Conservation (phyloP, 2,888 invertebrate species). For the Argyresthia goedartella region DNA sequence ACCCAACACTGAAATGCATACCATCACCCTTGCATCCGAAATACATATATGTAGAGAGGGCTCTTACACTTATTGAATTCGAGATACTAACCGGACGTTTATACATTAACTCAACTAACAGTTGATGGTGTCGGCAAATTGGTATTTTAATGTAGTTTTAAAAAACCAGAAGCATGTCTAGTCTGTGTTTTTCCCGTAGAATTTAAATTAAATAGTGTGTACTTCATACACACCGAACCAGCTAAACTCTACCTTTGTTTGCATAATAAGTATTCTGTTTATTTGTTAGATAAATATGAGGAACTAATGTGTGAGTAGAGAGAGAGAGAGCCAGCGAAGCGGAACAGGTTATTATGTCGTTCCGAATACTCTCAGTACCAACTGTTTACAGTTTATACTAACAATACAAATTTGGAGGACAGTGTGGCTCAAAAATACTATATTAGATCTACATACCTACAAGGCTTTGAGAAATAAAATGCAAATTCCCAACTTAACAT, state of each 20-base stretch:
- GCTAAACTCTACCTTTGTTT: conserved; percentile 33
- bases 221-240: conserved; percentile 14
- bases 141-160: no score
- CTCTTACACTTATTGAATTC: neutral
- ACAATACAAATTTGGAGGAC: neutral
- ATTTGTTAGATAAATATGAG: conserved; percentile 39
- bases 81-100: neutral
- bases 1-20: conserved; percentile 29
- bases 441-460: no score
- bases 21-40: neutral
- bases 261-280: conserved; percentile 42
- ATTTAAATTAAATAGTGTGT: neutral
- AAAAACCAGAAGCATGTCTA: no score
- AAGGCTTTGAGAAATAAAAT: no score
- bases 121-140: no score
- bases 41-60: neutral
- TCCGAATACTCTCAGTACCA: conserved; percentile 5
- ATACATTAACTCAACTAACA: no score
- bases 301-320: conserved; percentile 37
- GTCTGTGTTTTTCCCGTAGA: neutral
- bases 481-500: no score
- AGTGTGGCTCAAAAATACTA: no score
- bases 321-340: conserved; percentile 30
- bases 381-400: neutral
- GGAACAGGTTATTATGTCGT: conserved; percentile 34